Conservation (phyloP, 2,797 vertebrate species). For the Moxostoma hubbsi region DNA sequence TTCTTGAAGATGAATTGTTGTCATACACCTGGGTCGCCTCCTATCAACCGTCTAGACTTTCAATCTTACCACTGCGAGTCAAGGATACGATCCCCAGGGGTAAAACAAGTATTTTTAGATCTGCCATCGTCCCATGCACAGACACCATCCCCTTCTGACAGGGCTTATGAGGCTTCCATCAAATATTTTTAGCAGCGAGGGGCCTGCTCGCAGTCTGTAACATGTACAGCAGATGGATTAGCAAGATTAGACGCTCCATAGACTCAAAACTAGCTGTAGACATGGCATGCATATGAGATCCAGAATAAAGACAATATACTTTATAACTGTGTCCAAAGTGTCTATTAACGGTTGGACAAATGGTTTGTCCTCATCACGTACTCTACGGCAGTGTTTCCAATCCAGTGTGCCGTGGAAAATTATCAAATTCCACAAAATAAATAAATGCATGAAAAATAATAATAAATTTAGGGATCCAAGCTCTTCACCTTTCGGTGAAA, state of each 20-base stretch:
- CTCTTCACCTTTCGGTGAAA: too few relatives aligned
- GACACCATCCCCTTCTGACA: constrained; percentile 52
- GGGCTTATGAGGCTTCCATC: constrained; percentile 36
- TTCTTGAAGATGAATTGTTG: neutral
- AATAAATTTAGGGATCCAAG: too few relatives aligned
- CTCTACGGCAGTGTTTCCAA: too few relatives aligned
- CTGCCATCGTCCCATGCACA: constrained; percentile 48
- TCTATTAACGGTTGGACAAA: too few relatives aligned
- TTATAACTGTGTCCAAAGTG: too few relatives aligned
- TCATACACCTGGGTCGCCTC: constrained; percentile 17
- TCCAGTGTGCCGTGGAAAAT: too few relatives aligned
- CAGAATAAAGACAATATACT: too few relatives aligned
- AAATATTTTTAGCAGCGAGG: constrained; percentile 60
- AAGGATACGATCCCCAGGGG: constrained; percentile 47
- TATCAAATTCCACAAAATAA: too few relatives aligned
- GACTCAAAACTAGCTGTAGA: neutral
- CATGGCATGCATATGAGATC: neutral
- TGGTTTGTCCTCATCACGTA: too few relatives aligned
- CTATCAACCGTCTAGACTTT: neutral
- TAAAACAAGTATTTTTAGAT: constrained; percentile 60
- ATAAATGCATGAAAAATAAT: too few relatives aligned
- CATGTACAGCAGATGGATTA: constrained; percentile 40
- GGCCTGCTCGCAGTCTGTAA: constrained; percentile 35
- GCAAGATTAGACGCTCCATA: constrained; percentile 34
- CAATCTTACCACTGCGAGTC: neutral